Base-by-base conservation (phyloP, 2,888 invertebrate genomes). In the Thera obeliscata region DNA sequence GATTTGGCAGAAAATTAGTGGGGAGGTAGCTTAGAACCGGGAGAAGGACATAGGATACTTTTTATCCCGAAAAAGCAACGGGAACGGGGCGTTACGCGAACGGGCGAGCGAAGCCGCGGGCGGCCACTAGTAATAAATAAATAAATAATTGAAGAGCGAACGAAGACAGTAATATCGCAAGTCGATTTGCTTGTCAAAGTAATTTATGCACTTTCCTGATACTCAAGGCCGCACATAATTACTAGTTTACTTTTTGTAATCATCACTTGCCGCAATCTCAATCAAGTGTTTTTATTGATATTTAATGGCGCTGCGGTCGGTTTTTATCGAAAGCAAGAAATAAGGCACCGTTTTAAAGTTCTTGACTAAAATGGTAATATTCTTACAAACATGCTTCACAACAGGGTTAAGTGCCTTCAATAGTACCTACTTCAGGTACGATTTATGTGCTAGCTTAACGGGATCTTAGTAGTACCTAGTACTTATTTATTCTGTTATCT, bases 191-290 rank as follows among this genome's bases (percentile, higher is more conserved):
- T 48, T 64, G 52, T 64, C 57, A 48, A 52, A 43, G 46, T 63
- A 68, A 52, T 50, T 65, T 56, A 58, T 64, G 68, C 57, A 64
- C 58, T 69, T 65, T 65, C 55, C 12, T 61, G 56, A 63, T 38
- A 22, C 33, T 12, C 64, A 69, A 69, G 68, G 68, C 55, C 65
- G 41, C 57, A 55, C 49, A 64, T 64, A 58, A 67, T 65, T 59
- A 61, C 52, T 7, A 38, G 41, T 55, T 58, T 48, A 56, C 62
- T 67, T 67, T 67, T 67, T 59, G 62, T 36, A 63, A 54, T 58
- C 57, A 57, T 61, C 56, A 56, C 50, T 56, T 56, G 57, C 1
- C 46, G 59, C 48, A 57, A 61, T 48, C 46, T 46, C 66, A 62
- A 58, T 66, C 48, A 55, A 66, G 50, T 59, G 57, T 58, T 66